Evolutionary conservation across 2,797 vertebrate species (phyloP), one percentile per base, ranked within the genome.

Genomic region (Enoplosus armatus): DNA sequence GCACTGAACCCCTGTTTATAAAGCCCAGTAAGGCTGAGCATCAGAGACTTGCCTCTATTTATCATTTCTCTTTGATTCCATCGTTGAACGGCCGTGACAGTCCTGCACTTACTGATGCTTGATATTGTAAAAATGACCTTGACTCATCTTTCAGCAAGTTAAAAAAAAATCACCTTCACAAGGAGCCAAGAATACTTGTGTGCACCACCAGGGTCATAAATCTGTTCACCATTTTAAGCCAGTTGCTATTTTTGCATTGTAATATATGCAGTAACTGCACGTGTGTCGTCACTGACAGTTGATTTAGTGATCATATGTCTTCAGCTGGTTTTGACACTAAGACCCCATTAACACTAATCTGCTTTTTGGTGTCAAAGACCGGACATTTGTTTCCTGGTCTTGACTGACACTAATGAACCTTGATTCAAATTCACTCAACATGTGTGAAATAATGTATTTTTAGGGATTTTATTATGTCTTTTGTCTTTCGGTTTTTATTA

Each of bases 1-100:
- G 75, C 75, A 80, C 72, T 82, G 88, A 89, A 88, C 80, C 74
- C 51, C 43, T 75, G 61, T 85, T 85, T 74, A 73, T 82, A 64
- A 83, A 85, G 72, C 83, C 71, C 27, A 29, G 43, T 43, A 65
- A 61, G 78, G 68, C 82, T 60, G 76, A 77, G 72, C 80, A 69
- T 55, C 72, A 66, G 50, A 56, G 61, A 55, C 62, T 15, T 0
- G n/a, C 1, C 65, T 80, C 68, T 65, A 66, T 89, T 86, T 63
- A 75, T 83, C 72, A 73, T 82, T 71, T 75, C 55, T 66, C 75
- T 84, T 80, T 71, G 71, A 80, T 62, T 82, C 59, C 31, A 15
- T 64, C 58, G 11, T 31, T 72, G 75, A 84, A 53, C 12, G 16
- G 31, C 65, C n/a, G 77, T 66, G 78, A 85, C 64, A 79, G 63